A percentile compares a stretch with the other conserved stretches of the same genome.
Conservation (phyloP, 1,140 invertebrate genomes). For the Bombus impatiens region DNA sequence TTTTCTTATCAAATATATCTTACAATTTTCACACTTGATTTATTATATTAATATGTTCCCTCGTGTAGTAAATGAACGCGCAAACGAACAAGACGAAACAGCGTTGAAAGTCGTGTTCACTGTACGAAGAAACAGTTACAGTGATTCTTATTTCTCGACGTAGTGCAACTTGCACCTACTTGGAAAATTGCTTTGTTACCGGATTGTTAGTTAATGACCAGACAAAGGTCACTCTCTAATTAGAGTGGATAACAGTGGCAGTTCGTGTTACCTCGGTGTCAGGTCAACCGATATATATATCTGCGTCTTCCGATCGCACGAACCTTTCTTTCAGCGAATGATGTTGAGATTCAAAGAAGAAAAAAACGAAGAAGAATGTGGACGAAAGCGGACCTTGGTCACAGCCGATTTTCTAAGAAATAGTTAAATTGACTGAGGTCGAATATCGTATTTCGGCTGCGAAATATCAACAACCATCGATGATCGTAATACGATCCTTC, state of each 20-base stretch:
- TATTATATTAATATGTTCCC: too few relatives aligned
- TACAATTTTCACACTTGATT: background rate
- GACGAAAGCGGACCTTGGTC: too few relatives aligned
- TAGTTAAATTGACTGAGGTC: background rate
- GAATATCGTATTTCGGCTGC: background rate
- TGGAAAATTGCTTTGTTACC: background rate
- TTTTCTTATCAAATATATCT: background rate
- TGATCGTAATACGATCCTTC: too few relatives aligned
- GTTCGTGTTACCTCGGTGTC: background rate
- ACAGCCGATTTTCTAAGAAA: too few relatives aligned
- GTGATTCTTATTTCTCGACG: background rate
- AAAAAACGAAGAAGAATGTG: too few relatives aligned
- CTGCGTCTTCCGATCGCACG: background rate
- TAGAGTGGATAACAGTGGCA: background rate
- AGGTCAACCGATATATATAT: background rate
- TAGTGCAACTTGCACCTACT: background rate
- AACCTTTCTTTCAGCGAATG: background rate
- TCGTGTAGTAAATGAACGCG: background rate
- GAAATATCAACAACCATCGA: background rate
- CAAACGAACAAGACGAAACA: background rate
- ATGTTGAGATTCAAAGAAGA: background rate
- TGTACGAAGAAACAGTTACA: background rate
- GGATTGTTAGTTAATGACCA: background rate
- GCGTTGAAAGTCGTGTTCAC: too few relatives aligned
- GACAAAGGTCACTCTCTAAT: constrained; percentile 9